Percentiles rank a stretch among this genome's conserved stretches.
phyloP scores from a whole-genome alignment of 2,888 invertebrate species.

The Athetis lepigone region DNA sequence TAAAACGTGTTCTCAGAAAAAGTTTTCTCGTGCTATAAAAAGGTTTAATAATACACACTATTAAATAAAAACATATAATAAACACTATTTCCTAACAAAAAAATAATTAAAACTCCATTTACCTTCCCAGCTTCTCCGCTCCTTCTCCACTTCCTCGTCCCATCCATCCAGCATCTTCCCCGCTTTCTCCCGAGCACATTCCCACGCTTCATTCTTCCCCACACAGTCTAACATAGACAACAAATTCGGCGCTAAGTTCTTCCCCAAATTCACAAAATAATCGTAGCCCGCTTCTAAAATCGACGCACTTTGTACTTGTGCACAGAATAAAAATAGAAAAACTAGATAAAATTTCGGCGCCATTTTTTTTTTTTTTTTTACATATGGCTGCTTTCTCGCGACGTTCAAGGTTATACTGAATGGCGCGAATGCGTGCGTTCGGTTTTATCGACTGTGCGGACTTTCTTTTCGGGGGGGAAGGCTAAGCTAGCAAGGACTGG shows the following conservation, averaged over 20 bases:
- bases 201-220: constrained; percentile 86
- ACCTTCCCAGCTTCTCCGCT: constrained; percentile 85
- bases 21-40: too few species aligned
- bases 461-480: constrained; percentile 78
- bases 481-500: constrained; percentile 44
- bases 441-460: constrained; percentile 64
- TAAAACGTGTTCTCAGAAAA: too few species aligned
- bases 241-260: constrained; percentile 87
- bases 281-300: constrained; percentile 82
- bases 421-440: constrained; percentile 62
- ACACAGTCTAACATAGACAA: constrained; percentile 90
- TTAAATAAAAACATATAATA: too few species aligned
- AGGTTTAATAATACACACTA: too few species aligned
- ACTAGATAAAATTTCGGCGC: constrained; percentile 69
- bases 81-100: background rate
- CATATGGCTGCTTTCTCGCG: constrained; percentile 51
- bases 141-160: constrained; percentile 79
- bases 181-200: constrained; percentile 89
- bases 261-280: constrained; percentile 83
- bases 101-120: constrained; percentile 7
- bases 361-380: constrained; percentile 71
- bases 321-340: constrained; percentile 72
- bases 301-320: constrained; percentile 78
- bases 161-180: constrained; percentile 87
- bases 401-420: constrained; percentile 76